These are phyloP conservation scores for Corvus hawaiiensis DNA, from an alignment of 2,113 vertebrate genomes.

Conservation along the genomic window DNA sequence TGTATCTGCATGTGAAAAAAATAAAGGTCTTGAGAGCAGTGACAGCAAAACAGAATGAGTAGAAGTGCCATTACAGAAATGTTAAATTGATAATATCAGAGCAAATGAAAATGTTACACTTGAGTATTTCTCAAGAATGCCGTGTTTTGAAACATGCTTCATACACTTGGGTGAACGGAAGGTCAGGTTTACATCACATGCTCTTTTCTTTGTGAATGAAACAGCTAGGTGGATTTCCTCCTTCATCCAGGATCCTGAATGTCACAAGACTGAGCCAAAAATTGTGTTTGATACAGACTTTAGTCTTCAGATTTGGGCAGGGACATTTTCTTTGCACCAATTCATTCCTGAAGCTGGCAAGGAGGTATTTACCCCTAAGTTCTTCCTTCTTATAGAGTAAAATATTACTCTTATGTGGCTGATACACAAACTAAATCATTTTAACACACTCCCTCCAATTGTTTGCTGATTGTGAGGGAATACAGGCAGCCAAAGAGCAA, in stretches of 20 bases:
- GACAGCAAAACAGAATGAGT: not conserved
- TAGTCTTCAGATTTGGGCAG: not conserved
- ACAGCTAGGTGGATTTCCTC: not conserved
- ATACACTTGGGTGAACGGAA: not conserved
- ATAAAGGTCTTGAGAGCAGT: not conserved
- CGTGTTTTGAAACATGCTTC: not conserved
- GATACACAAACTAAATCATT: not conserved
- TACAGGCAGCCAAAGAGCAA: not conserved
- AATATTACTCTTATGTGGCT: not conserved
- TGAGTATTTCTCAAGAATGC: not conserved
- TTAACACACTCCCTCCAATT: not conserved
- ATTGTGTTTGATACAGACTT: not conserved
- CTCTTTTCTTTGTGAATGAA: not conserved
- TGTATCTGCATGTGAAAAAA: not conserved
- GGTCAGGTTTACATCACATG: not conserved
- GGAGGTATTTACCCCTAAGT: not conserved
- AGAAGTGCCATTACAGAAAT: not conserved
- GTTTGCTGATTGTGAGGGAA: not conserved
- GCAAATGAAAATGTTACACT: not conserved
- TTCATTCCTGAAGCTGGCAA: not conserved
- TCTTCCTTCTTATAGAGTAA: not conserved
- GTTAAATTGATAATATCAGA: not conserved
- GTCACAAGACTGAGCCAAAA: not conserved
- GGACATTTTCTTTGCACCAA: not conserved
- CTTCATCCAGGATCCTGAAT: not conserved